A percentile compares a stretch with the other conserved stretches of the same genome.
These are phyloP conservation scores for Xiphorhynchus elegans DNA, from an alignment of 2,113 vertebrate species.

Conservation along the genomic window DNA sequence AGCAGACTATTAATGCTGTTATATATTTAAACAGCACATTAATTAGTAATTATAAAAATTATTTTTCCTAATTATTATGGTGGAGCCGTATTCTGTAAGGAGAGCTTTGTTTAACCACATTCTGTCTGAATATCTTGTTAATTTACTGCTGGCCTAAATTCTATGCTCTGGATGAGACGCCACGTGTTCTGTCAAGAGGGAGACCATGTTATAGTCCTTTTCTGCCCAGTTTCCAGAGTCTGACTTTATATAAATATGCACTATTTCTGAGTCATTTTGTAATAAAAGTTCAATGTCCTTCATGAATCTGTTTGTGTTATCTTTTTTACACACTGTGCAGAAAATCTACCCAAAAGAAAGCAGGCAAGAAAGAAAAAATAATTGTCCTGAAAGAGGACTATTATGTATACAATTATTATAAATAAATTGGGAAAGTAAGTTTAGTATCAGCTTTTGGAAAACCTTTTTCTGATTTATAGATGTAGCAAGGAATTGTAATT, in stretches of 20 bases:
- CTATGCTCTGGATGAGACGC: not conserved
- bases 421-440: not conserved
- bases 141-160: not conserved
- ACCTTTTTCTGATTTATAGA: not conserved
- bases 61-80: not conserved
- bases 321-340: not conserved
- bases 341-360: not conserved
- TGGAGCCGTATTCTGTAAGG: not conserved
- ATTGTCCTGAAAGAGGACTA: not conserved
- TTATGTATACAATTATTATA: not conserved
- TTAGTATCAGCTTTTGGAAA: not conserved
- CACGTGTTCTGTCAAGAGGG: not conserved
- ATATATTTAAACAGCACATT: not conserved
- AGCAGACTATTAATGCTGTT: not conserved
- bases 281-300: not conserved
- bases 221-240: not conserved
- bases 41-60: not conserved
- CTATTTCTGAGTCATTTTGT: not conserved
- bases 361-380: not conserved
- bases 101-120: not conserved
- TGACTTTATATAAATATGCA: not conserved
- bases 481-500: not conserved
- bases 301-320: not conserved
- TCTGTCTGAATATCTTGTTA: not conserved
- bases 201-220: not conserved